Conservation (phyloP, 2,888 invertebrate species). For the Leptogaster cylindrica region DNA sequence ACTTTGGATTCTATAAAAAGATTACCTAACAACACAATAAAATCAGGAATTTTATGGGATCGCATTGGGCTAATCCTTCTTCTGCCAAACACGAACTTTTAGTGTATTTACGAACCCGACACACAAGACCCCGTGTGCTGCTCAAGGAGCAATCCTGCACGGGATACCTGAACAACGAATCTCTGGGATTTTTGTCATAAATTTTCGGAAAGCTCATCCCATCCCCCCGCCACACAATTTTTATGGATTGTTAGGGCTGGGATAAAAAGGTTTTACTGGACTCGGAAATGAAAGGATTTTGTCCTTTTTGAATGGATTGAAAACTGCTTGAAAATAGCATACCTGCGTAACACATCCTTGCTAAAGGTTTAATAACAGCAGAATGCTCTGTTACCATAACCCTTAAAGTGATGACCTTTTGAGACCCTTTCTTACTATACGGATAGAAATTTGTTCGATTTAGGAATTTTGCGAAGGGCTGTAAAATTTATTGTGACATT, state of each 20-base stretch:
- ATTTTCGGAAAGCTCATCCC: conserved; percentile 17
- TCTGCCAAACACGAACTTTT: neutral
- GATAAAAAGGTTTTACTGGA: neutral
- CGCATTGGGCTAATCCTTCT: conserved; percentile 18
- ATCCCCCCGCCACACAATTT: conserved; percentile 23
- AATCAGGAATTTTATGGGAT: conserved; percentile 5
- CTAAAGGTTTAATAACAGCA: no score
- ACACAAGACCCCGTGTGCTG: neutral
- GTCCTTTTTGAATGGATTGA: no score
- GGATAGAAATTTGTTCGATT: no score
- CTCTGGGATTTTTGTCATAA: conserved; percentile 13
- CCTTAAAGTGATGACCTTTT: no score
- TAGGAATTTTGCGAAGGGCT: no score
- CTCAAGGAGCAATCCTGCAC: neutral
- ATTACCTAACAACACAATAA: neutral
- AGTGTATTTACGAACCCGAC: no score
- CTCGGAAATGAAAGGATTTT: no score
- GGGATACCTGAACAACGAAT: conserved; percentile 1
- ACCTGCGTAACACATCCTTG: no score
- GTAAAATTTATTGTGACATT: no score
- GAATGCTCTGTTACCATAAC: no score
- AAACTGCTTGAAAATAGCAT: no score
- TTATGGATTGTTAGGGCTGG: conserved; percentile 6
- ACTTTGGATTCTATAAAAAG: neutral
- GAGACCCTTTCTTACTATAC: no score